phyloP scores from a whole-genome alignment of 2,113 vertebrate species.

The rat (Rattus norvegicus) region GRCr8 NC_086028.1:78582001-78582500 shows the following conservation, averaged over 20 bases:
- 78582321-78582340: slow-evolving; percentile 19
- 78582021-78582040: slow-evolving; percentile 66
- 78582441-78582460: slow-evolving; percentile 9
- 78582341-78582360: slow-evolving; percentile 30
- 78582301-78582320: not conserved
- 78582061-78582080: slow-evolving; percentile 65
- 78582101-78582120: slow-evolving; percentile 68
- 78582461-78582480: not conserved
- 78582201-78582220: slow-evolving; percentile 23
- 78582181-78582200: not conserved
- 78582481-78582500: not conserved
- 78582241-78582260: not conserved
- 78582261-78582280: slow-evolving; percentile 50
- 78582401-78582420: not conserved
- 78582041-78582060: slow-evolving; percentile 69
- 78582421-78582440: slow-evolving; percentile 31
- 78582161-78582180: slow-evolving; percentile 44
- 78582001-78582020: slow-evolving; percentile 71
- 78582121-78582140: slow-evolving; percentile 72
- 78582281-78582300: not conserved
- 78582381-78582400: not conserved
- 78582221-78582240: not conserved
- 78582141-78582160: slow-evolving; percentile 59
- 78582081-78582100: slow-evolving; percentile 50
- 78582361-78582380: slow-evolving; percentile 8